These are phyloP conservation scores for Litoditis marina DNA, from an alignment of 2,888 invertebrate genomes.

Conservation along the genomic window DNA sequence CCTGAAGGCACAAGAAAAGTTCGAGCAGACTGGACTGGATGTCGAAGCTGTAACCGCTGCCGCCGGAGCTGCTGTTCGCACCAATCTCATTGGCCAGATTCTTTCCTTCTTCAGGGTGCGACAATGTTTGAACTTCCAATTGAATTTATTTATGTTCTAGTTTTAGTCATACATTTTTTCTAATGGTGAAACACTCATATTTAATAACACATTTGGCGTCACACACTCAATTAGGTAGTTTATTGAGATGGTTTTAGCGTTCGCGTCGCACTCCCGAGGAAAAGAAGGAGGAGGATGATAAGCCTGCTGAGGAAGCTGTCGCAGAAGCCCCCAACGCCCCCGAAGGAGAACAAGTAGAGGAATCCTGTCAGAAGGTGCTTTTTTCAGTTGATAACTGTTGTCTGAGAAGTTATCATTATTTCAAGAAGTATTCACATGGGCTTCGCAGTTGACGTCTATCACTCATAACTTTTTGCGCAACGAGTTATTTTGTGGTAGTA, in stretches of 20 bases:
- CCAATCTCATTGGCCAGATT: conserved; percentile 46
- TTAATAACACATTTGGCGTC: too few relatives aligned
- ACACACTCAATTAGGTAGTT: too few relatives aligned
- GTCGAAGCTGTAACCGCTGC: conserved; percentile 47
- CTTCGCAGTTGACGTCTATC: too few relatives aligned
- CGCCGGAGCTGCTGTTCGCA: conserved; percentile 42
- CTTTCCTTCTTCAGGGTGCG: conserved; percentile 55
- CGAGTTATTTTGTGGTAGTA: too few relatives aligned
- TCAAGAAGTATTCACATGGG: too few relatives aligned
- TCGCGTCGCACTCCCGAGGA: conserved; percentile 12
- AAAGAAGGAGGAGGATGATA: conserved; percentile 12
- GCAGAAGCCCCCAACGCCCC: conserved; percentile 6
- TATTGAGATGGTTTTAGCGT: too few relatives aligned
- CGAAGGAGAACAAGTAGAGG: conserved; percentile 16
- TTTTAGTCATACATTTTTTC: too few relatives aligned
- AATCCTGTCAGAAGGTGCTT: conserved; percentile 3
- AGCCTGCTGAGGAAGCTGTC: conserved; percentile 10
- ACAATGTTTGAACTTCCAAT: too few relatives aligned
- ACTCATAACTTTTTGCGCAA: too few relatives aligned
- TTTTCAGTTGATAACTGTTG: background rate
- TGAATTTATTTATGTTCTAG: too few relatives aligned
- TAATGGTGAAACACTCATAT: too few relatives aligned
- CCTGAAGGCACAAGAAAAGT: conserved; percentile 43
- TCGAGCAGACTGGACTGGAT: conserved; percentile 41
- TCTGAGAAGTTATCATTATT: too few relatives aligned